A percentile compares a stretch with the other conserved stretches of the same genome.
Evolutionary conservation across 2,113 vertebrate species (phyloP).

Genomic region (Chlorocebus sabaeus): DNA sequence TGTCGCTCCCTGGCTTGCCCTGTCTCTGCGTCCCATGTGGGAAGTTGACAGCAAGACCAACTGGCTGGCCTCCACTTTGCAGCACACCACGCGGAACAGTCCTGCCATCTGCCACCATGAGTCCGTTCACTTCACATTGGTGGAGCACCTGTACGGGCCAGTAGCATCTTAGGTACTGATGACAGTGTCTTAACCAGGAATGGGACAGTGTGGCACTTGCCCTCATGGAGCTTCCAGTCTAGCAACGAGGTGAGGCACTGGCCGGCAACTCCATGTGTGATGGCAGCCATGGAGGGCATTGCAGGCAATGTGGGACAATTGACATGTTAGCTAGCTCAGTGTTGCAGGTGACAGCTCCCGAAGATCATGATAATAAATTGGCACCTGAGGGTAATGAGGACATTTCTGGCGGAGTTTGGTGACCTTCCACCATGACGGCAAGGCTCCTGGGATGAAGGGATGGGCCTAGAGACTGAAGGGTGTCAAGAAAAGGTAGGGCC

Average conservation of each 20-base stretch:
- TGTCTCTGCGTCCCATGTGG: neutral
- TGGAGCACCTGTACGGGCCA: fast-evolving
- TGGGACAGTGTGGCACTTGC: neutral
- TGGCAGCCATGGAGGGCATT: fast-evolving
- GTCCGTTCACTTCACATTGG: fast-evolving
- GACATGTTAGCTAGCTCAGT: neutral
- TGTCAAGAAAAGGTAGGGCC: neutral
- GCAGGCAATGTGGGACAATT: neutral
- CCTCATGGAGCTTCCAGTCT: neutral
- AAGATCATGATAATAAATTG: neutral
- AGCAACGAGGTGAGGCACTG: neutral
- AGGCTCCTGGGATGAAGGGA: neutral
- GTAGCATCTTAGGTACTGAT: neutral
- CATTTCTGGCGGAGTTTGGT: neutral
- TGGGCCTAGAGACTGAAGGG: neutral
- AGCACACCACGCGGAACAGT: fast-evolving
- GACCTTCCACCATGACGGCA: neutral
- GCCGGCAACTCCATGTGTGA: fast-evolving
- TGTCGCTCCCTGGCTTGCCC: fast-evolving
- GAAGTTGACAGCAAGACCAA: neutral
- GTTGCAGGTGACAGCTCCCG: neutral
- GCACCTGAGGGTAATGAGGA: neutral
- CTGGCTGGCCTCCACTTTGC: no score
- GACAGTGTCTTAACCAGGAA: neutral
- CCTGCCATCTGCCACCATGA: fast-evolving